Percentiles rank a stretch among this genome's conserved stretches.
phyloP scores from a whole-genome alignment of 1,140 invertebrate genomes.

The Adoxophyes honmai region DNA sequence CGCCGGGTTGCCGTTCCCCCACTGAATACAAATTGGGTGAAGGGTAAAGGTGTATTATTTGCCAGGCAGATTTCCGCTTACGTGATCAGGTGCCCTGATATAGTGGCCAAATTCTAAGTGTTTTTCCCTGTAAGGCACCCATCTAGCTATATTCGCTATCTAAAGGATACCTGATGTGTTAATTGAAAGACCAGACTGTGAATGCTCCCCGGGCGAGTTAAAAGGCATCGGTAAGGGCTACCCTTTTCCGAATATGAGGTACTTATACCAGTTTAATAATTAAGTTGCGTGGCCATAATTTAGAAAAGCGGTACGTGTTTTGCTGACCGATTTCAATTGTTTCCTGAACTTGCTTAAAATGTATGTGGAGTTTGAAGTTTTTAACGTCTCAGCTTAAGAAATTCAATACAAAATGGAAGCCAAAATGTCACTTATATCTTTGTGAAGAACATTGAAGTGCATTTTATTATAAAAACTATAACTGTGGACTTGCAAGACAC shows the following conservation, averaged over 20 bases:
- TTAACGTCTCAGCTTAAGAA: too few relatives aligned
- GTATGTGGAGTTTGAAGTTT: too few relatives aligned
- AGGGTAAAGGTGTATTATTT: conserved; percentile 47
- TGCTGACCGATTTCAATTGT: neutral
- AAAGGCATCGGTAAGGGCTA: neutral
- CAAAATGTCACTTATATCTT: too few relatives aligned
- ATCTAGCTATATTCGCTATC: conserved; percentile 7
- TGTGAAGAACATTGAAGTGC: too few relatives aligned
- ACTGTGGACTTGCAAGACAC: too few relatives aligned
- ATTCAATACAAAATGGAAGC: too few relatives aligned
- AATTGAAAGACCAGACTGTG: conserved; percentile 23
- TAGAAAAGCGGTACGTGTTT: neutral
- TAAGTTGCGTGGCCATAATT: neutral
- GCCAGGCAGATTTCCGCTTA: conserved; percentile 46
- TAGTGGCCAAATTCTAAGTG: conserved; percentile 33
- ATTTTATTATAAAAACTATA: too few relatives aligned
- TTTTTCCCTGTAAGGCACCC: conserved; percentile 34
- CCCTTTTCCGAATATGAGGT: conserved; percentile 1
- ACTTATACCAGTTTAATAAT: conserved; percentile 7
- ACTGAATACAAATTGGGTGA: conserved; percentile 42
- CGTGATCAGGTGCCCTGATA: conserved; percentile 40
- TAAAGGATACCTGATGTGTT: conserved; percentile 25
- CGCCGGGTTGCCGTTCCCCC: conserved; percentile 20
- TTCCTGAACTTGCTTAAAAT: too few relatives aligned
- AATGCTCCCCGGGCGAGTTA: conserved; percentile 17